Conservation (phyloP, 1,140 invertebrate genomes). For the Orius laevigatus region DNA sequence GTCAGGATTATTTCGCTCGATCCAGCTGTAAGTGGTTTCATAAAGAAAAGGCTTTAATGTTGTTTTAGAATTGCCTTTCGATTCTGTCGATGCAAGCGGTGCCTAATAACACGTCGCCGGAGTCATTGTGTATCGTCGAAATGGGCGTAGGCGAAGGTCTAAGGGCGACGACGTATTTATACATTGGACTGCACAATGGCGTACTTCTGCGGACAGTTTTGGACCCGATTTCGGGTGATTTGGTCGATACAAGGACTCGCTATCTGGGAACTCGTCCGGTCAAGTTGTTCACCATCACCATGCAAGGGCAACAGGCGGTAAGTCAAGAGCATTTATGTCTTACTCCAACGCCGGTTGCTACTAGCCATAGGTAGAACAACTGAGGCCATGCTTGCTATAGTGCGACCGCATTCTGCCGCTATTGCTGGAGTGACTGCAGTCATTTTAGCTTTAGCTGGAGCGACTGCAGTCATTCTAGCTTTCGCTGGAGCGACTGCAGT, state of each 20-base stretch:
- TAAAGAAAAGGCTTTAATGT: no score
- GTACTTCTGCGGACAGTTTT: slow-evolving; percentile 87
- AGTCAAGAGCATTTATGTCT: slow-evolving; percentile 23
- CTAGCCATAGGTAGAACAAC: no score
- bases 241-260: slow-evolving; percentile 90
- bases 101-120: slow-evolving; percentile 67
- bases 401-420: no score
- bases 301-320: slow-evolving; percentile 90
- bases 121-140: slow-evolving; percentile 94
- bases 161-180: slow-evolving; percentile 72
- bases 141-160: slow-evolving; percentile 45
- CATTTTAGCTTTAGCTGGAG: no score
- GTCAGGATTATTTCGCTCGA: slow-evolving; percentile 96
- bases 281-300: slow-evolving; percentile 86
- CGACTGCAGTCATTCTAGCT: no score
- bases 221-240: slow-evolving; percentile 90
- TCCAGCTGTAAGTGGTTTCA: slow-evolving; percentile 67
- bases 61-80: slow-evolving; percentile 61
- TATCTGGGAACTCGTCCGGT: slow-evolving; percentile 91
- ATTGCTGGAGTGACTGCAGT: no score
- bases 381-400: no score
- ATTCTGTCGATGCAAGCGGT: slow-evolving; percentile 91
- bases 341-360: no score
- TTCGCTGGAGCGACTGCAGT: no score
- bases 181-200: slow-evolving; percentile 96